Percentiles rank a stretch among this genome's conserved stretches.
These are phyloP conservation scores for Miltochrista miniata DNA, from an alignment of 2,888 invertebrate genomes.

Conservation along the genomic window DNA sequence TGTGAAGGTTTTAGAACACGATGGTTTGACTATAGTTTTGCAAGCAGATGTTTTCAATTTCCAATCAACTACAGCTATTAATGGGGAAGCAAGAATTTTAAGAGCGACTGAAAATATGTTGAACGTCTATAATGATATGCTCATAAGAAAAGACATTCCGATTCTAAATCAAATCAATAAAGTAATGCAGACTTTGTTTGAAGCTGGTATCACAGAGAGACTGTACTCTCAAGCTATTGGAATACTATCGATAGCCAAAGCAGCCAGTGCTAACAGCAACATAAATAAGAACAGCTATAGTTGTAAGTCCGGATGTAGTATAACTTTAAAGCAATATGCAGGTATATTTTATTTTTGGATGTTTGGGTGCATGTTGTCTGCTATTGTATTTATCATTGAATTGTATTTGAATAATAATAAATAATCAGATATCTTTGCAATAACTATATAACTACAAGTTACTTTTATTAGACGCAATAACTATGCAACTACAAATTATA, in stretches of 20 bases:
- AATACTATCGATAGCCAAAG: conserved; percentile 47
- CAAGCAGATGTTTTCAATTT: conserved; percentile 48
- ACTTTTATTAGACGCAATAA: no score
- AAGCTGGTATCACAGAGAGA: conserved; percentile 60
- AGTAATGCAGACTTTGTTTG: conserved; percentile 44
- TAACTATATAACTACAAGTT: not conserved
- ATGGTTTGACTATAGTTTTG: conserved; percentile 54
- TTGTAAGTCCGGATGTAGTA: conserved; percentile 60
- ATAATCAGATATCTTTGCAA: not conserved
- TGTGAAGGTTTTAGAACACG: conserved; percentile 35
- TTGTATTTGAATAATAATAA: conserved; percentile 2
- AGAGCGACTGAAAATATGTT: conserved; percentile 52
- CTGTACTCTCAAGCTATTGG: conserved; percentile 60
- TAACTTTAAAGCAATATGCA: conserved; percentile 52
- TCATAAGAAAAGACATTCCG: conserved; percentile 50
- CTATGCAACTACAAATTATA: no score
- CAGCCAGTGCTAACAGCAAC: conserved; percentile 48
- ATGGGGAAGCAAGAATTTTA: conserved; percentile 60
- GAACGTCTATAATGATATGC: conserved; percentile 63
- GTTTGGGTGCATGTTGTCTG: conserved; percentile 53
- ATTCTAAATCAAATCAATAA: conserved; percentile 22
- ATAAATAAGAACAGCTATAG: conserved; percentile 58
- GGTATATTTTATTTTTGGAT: conserved; percentile 62
- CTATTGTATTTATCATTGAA: conserved; percentile 53
- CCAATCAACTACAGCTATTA: conserved; percentile 54